Conservation (phyloP, 2,888 invertebrate genomes). For the Leucophenga maculata region DNA sequence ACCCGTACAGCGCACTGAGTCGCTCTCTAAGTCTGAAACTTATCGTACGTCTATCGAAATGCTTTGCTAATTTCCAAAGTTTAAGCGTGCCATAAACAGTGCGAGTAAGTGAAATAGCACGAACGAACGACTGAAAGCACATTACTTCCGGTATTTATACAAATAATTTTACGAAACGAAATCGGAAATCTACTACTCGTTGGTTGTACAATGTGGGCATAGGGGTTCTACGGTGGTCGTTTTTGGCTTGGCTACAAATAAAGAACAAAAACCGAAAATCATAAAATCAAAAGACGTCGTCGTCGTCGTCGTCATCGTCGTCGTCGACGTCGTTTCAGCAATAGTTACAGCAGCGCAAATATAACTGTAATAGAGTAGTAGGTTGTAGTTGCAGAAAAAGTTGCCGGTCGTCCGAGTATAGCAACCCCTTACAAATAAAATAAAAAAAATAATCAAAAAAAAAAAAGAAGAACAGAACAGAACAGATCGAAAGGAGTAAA, state of each 20-base stretch:
- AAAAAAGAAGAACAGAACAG: not conserved
- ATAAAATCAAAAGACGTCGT: slow-evolving; percentile 55
- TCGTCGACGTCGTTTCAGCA: slow-evolving; percentile 40
- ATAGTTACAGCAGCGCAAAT: slow-evolving; percentile 30
- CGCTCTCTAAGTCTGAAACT: slow-evolving; percentile 23
- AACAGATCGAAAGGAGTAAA: slow-evolving; percentile 2
- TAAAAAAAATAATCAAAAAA: not conserved
- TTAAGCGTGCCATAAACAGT: slow-evolving; percentile 23
- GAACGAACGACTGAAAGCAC: slow-evolving; percentile 42
- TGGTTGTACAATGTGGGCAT: slow-evolving; percentile 14
- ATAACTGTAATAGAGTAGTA: slow-evolving; percentile 16
- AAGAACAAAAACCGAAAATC: slow-evolving; percentile 54
- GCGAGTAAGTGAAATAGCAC: not conserved
- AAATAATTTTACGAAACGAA: slow-evolving; percentile 60
- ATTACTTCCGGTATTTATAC: slow-evolving; percentile 68
- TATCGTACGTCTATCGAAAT: slow-evolving; percentile 34
- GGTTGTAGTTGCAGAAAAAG: not conserved
- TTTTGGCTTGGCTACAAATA: slow-evolving; percentile 39
- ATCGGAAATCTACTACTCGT: slow-evolving; percentile 45
- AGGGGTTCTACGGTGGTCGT: not conserved
- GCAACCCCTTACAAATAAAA: not conserved
- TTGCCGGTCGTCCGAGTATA: not conserved
- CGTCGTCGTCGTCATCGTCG: slow-evolving; percentile 51
- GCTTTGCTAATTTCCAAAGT: slow-evolving; percentile 62
- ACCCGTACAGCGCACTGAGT: not conserved